Base-by-base conservation (phyloP, 2,888 invertebrate genomes). In the Tetheella fluctuosa region DNA sequence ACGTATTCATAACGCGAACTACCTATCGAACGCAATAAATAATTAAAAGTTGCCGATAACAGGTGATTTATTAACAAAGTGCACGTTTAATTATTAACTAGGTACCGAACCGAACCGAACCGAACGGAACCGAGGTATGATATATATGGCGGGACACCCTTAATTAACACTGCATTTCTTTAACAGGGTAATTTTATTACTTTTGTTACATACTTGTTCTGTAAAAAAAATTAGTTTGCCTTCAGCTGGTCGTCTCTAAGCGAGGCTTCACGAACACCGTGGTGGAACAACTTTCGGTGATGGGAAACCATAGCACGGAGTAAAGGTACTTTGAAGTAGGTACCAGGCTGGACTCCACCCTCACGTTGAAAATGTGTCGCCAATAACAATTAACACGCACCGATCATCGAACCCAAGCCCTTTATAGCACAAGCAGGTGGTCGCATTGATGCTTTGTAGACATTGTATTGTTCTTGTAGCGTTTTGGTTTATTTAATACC, bases 1-100 rank as follows among this genome's bases (percentile, higher is more conserved):
- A 34, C 13, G 55, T 13, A 13, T 2, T 54, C 30, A 20, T 20
- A 34, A 54, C 48, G 10, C 20, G 17, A 34, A 12, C 15, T 55
- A n/a, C n/a, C n/a, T n/a, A 37, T 34, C 23, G 17, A 23, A 20
- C 48, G 34, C 23, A 55, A 55, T 55, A 55, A 55, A 23, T 55
- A 20, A 55, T 23, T 34, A 17, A 48, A 48, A 34, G 55, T 34
- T 34, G 23, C 20, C 30, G 59, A 55, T 52, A 55, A 30, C 23
- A 20, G 13, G 13, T 48, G 42, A 59, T 59, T 59, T 59, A 59
- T 59, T 55, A 28, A 34, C 6, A 8, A 56, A 52, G 52, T 59
- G 59, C 55, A n/a, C 55, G 52, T 23, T 59, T 59, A 59, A 54
- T 54, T 59, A 54, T 25, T 20, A 54, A 12, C 28, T 54, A n/a